phyloP scores from a whole-genome alignment of 2,797 vertebrate species.

The Mastacembelus armatus region DNA sequence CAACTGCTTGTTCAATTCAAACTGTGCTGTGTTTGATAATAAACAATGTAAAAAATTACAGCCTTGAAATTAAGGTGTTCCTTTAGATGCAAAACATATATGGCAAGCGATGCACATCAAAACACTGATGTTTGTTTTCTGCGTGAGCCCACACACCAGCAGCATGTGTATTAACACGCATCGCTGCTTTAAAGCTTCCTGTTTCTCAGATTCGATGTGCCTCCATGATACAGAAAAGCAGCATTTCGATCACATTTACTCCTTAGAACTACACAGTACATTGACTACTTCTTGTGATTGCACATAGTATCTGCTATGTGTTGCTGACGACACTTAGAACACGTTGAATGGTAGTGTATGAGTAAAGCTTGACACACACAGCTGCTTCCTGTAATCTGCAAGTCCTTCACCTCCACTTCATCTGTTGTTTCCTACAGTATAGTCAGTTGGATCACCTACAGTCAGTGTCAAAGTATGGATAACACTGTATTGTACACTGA shows the following conservation, averaged over 20 bases:
- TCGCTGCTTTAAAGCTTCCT: constrained; percentile 25
- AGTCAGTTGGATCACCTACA: too few species aligned
- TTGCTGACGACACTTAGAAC: constrained; percentile 1
- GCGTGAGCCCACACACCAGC: neutral
- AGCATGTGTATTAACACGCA: constrained; percentile 8
- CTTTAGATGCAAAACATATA: neutral
- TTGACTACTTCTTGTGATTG: constrained; percentile 25
- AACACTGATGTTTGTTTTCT: neutral
- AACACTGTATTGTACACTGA: too few species aligned
- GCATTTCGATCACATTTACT: constrained; percentile 37
- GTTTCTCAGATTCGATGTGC: constrained; percentile 42
- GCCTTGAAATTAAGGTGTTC: neutral
- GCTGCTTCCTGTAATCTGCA: neutral
- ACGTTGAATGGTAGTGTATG: constrained; percentile 5
- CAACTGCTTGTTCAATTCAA: neutral
- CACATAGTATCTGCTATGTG: constrained; percentile 34
- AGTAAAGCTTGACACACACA: neutral
- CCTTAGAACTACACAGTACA: constrained; percentile 28
- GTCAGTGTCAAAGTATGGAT: too few species aligned
- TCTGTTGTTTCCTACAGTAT: neutral
- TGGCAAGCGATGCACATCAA: neutral
- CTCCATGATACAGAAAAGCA: constrained; percentile 49
- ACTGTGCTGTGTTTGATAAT: neutral
- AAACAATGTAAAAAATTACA: neutral
- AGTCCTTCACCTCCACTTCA: neutral